Percentiles rank a stretch among this genome's conserved stretches.
Evolutionary conservation across 64 coral and sea anemone genomes (phyloP).

Genomic region (Astreopora myriophthalma): DNA sequence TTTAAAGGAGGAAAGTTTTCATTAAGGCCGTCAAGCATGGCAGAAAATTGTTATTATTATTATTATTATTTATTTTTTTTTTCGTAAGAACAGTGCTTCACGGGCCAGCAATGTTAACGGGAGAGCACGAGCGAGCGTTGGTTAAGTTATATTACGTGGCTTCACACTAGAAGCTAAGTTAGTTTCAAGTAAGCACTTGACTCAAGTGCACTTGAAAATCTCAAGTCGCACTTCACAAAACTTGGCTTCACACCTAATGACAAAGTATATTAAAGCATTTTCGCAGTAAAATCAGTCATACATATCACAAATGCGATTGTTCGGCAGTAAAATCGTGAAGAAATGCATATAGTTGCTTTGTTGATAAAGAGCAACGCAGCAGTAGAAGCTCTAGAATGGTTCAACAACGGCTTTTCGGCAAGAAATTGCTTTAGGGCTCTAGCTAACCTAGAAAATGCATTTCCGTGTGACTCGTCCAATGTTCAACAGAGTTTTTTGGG

Average conservation of each 20-base stretch:
- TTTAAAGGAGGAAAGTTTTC: too few relatives aligned
- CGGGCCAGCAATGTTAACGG: too few relatives aligned
- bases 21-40: too few relatives aligned
- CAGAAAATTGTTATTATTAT: too few relatives aligned
- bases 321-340: not conserved
- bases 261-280: not conserved
- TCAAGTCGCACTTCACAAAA: not conserved
- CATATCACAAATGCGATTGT: not conserved
- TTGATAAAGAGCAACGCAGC: not conserved
- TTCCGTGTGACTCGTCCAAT: not conserved
- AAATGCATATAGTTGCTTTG: not conserved
- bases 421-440: not conserved
- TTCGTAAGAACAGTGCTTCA: too few relatives aligned
- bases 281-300: not conserved
- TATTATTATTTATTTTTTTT: too few relatives aligned
- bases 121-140: too few relatives aligned
- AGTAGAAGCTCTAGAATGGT: not conserved
- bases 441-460: not conserved
- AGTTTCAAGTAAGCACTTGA: not conserved
- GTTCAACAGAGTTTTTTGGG: too few relatives aligned
- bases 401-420: not conserved
- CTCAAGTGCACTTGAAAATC: conserved; percentile 10
- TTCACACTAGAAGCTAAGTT: conserved; percentile 12
- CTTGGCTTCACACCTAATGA: not conserved
- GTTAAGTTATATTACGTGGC: too few relatives aligned